Base-by-base conservation (phyloP, 2,113 vertebrate species). In the Erythrocebus patas region DNA sequence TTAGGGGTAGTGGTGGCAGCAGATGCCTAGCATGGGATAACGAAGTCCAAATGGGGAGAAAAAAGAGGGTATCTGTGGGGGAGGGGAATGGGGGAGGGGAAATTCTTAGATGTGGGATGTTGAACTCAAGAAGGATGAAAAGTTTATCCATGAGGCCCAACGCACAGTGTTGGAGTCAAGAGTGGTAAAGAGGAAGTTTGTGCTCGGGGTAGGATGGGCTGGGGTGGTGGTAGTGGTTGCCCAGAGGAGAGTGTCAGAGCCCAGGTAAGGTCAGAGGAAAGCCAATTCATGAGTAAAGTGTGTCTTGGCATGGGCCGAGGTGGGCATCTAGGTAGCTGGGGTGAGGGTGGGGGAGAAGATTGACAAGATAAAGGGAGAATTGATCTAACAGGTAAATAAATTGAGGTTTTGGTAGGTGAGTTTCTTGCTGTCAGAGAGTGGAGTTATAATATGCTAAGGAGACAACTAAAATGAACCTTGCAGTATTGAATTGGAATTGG, bases 231-330 rank as follows among this genome's bases (percentile, higher is more conserved):
- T 72, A 81, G n/a, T 8, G 11, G 11, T 40, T 91, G 18, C 11
- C n/a, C 40, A 84, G 82, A 89, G 8, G 45, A 88, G 30, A 6
- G n/a, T n/a, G 48, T 50, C 48, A 61, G 59, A 86, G 45, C 27
- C 27, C 30, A 75, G 83, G 38, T 0, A 27, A 7, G 25, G 5
- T 30, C n/a, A 32, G 32, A 25, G 43, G 52, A 85, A 92, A 68
- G 13, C 0, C 72, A n/a, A 14, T 12, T 10, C 1, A 27, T 14
- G 18, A 6, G 20, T 64, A 9, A 11, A 8, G 70, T 7, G 11
- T 2, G 10, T 79, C 7, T 64, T 45, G 6, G 22, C 6, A 40
- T 12, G 2, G 32, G 20, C 1, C 4, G 1, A 35, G 43, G 23
- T 64, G 8, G 18, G 17, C 17, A 45, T 30, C 38, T 40, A 30